These are phyloP conservation scores for Acanthococcus lagerstroemiae DNA, from an alignment of 2,888 invertebrate species.

Conservation along the genomic window DNA sequence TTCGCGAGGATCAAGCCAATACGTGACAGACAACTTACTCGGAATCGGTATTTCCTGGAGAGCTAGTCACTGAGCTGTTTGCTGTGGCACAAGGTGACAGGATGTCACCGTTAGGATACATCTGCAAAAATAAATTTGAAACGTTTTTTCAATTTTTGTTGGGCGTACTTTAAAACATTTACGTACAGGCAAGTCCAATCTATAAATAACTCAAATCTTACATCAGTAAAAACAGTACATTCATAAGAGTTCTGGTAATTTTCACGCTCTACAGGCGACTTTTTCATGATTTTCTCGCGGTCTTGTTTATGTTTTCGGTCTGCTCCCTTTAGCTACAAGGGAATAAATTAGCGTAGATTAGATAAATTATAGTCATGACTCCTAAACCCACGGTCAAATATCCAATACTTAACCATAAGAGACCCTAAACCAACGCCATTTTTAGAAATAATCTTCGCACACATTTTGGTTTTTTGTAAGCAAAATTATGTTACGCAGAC, in stretches of 20 bases:
- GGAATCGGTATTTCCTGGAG: slow-evolving; percentile 22
- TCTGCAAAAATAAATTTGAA: slow-evolving; percentile 8
- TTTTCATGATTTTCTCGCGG: slow-evolving; percentile 81
- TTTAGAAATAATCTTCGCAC: too few species aligned
- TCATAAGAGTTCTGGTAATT: slow-evolving; percentile 94
- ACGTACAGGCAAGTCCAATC: not conserved
- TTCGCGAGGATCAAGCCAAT: not conserved
- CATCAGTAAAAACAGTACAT: slow-evolving; percentile 84
- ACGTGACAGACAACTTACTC: slow-evolving; percentile 6
- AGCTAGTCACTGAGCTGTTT: slow-evolving; percentile 21
- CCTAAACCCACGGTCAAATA: too few species aligned
- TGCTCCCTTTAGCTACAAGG: slow-evolving; percentile 86
- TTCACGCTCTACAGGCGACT: slow-evolving; percentile 71
- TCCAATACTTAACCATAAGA: too few species aligned
- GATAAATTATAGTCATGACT: too few species aligned
- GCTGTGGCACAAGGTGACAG: slow-evolving; percentile 13
- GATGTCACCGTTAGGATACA: slow-evolving; percentile 18
- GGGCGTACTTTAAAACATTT: too few species aligned
- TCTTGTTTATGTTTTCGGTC: slow-evolving; percentile 96
- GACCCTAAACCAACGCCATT: too few species aligned
- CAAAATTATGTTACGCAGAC: too few species aligned
- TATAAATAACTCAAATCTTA: slow-evolving; percentile 45
- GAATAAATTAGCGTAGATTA: slow-evolving; percentile 22
- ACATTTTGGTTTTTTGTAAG: too few species aligned
- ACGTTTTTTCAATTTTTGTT: too few species aligned